These are phyloP conservation scores for Melieria picta DNA, from an alignment of 2,888 invertebrate genomes.

Conservation along the genomic window DNA sequence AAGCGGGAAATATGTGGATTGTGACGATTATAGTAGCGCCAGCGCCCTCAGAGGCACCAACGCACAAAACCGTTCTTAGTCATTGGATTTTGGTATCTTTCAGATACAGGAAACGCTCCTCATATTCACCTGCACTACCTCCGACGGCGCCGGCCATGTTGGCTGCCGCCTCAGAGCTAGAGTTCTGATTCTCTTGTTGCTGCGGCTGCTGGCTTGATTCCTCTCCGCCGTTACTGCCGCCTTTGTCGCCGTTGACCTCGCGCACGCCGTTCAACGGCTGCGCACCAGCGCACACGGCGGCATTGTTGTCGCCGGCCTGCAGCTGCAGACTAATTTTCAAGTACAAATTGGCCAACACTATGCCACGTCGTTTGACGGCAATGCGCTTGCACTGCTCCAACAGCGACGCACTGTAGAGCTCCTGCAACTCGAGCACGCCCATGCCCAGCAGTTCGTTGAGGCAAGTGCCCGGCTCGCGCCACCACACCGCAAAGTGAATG, in stretches of 20 bases:
- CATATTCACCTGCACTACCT: constrained; percentile 57
- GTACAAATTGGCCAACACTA: constrained; percentile 56
- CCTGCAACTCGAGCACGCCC: constrained; percentile 53
- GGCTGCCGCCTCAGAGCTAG: constrained; percentile 23
- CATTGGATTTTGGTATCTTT: constrained; percentile 49
- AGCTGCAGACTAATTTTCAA: constrained; percentile 54
- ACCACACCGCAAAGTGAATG: constrained; percentile 58
- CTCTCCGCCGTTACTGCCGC: background rate
- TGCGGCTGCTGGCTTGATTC: constrained; percentile 29
- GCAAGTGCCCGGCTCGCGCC: constrained; percentile 62
- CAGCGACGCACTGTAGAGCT: constrained; percentile 55
- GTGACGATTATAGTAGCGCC: too few species aligned
- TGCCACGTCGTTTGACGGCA: constrained; percentile 53
- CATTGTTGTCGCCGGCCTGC: constrained; percentile 16
- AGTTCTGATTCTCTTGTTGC: constrained; percentile 16
- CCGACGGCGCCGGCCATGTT: constrained; percentile 13
- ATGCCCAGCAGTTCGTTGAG: constrained; percentile 60
- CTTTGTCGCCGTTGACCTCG: background rate
- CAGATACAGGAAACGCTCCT: constrained; percentile 46
- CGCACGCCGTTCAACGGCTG: too few species aligned
- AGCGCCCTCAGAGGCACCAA: constrained; percentile 3
- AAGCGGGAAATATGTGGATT: background rate
- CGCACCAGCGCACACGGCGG: background rate
- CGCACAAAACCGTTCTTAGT: constrained; percentile 49
- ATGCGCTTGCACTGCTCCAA: constrained; percentile 60